A percentile compares a stretch with the other conserved stretches of the same genome.
Conservation (phyloP, 2,888 invertebrate genomes). For the Ophioninae sp. region DNA sequence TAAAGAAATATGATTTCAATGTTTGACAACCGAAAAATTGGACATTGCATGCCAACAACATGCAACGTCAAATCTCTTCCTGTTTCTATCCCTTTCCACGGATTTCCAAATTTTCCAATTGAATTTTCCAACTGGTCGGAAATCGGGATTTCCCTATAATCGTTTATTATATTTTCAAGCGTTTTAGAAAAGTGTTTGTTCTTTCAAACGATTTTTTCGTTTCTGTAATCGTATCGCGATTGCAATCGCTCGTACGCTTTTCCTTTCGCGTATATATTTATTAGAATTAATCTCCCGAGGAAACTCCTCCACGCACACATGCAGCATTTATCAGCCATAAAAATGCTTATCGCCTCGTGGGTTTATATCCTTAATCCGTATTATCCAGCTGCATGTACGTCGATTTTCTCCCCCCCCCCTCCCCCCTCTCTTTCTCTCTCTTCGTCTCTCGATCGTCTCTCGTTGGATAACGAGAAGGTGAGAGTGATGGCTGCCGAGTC, state of each 20-base stretch:
- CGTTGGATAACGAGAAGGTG: neutral
- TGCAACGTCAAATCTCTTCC: too few relatives aligned
- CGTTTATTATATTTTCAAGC: too few relatives aligned
- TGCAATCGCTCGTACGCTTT: conserved; percentile 2
- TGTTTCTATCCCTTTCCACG: too few relatives aligned
- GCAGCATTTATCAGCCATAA: conserved; percentile 55
- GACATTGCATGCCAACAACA: too few relatives aligned
- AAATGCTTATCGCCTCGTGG: conserved; percentile 54
- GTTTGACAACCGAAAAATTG: too few relatives aligned
- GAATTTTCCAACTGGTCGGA: neutral
- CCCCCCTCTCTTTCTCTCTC: neutral
- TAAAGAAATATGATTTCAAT: too few relatives aligned
- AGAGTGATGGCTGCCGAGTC: conserved; percentile 39
- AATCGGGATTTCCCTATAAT: too few relatives aligned
- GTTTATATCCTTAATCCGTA: conserved; percentile 57
- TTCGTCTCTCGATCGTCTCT: neutral
- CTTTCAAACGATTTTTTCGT: neutral
- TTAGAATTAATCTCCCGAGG: conserved; percentile 42
- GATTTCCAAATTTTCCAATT: neutral
- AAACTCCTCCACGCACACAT: conserved; percentile 26
- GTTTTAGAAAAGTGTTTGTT: too few relatives aligned
- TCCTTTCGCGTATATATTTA: conserved; percentile 26
- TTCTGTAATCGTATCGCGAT: neutral
- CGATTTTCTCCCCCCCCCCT: conserved; percentile 16
- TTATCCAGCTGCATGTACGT: conserved; percentile 59